phyloP scores from a whole-genome alignment of 2,113 vertebrate genomes.

The Chauna torquata region DNA sequence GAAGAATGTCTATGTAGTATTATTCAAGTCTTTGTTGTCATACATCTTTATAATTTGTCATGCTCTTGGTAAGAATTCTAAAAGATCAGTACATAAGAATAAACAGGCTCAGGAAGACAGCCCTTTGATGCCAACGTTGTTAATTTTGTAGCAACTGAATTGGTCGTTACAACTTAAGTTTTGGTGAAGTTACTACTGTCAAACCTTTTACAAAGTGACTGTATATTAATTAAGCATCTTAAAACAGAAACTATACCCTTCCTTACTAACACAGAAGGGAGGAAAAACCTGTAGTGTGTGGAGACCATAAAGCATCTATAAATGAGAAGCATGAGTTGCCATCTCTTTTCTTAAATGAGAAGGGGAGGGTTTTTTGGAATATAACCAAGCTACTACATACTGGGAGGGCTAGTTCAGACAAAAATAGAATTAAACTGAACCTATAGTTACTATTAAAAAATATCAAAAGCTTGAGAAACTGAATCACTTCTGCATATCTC shows the following conservation, averaged over 20 bases:
- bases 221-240: slow-evolving; percentile 42
- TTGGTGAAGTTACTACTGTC: background rate
- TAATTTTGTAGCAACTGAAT: slow-evolving; percentile 37
- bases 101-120: slow-evolving; percentile 1
- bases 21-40: slow-evolving; percentile 17
- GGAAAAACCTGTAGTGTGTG: background rate
- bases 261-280: background rate
- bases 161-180: slow-evolving; percentile 20
- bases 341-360: background rate
- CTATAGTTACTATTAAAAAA: background rate
- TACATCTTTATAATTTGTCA: slow-evolving; percentile 56
- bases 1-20: background rate
- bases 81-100: slow-evolving; percentile 23
- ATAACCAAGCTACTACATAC: background rate
- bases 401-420: background rate
- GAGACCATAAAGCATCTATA: background rate
- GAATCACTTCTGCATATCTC: background rate
- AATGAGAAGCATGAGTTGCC: background rate
- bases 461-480: background rate
- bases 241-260: background rate
- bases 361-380: background rate
- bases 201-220: slow-evolving; percentile 36
- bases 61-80: slow-evolving; percentile 29
- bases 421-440: background rate
- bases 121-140: background rate